Evolutionary conservation across 2,888 invertebrate species (phyloP), one percentile per base, ranked within the genome.

Genomic region (Automeris io): DNA sequence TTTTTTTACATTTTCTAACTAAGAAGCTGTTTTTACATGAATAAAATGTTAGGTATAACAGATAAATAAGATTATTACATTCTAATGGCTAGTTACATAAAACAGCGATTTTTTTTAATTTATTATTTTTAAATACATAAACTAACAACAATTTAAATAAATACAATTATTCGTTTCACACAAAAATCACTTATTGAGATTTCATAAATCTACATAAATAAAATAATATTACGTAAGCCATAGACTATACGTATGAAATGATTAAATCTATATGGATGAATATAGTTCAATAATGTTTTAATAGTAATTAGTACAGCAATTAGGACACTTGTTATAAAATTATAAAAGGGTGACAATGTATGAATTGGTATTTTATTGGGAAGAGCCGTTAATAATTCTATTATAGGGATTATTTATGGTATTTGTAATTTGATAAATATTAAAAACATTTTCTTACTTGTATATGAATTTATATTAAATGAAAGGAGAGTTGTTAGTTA

Each of bases 1-100:
- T 54, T 54, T 61, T 65, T 68, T 66, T 73, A 73, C 69, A 76
- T 65, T 67, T 57, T 70, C 66, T 76, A 73, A 61, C 68, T 78
- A 75, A 55, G 47, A 75, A 78, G 76, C 75, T 54, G 61, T 69
- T 66, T 70, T 67, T 72, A 70, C 67, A 73, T 16, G 6, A 6
- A 57, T 39, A 57, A 49, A 51, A 51, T 54, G 53, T 58, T 49
- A 41, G 51, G 56, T 62, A 67, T 56, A 63, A 65, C 63, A 63
- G 70, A 62, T 64, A 63, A 64, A 67, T 56, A 61, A 57, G 56
- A 54, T 56, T 47, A 46, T 49, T 42, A 51, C 46, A 43, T 50
- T 48, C 44, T 54, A 53, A 52, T 59, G 66, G 67, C 60, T n/a
- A n/a, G 54, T 56, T 62, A 61, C 51, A 57, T 58, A 59, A 60